These are phyloP conservation scores for Neotoxoptera formosana DNA, from an alignment of 1,140 invertebrate species.

Conservation along the genomic window DNA sequence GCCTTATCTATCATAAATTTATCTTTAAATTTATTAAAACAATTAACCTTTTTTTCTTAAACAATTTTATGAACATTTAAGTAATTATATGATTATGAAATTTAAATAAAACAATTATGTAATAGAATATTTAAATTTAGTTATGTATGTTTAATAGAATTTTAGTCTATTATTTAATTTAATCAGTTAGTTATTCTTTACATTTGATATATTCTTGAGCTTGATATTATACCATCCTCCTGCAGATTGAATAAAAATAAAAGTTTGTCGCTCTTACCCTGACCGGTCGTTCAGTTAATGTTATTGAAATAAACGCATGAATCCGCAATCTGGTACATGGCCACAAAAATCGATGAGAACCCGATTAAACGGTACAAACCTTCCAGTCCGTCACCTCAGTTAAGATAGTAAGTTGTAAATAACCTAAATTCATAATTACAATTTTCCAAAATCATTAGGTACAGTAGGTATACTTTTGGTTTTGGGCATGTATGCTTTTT, in stretches of 20 bases:
- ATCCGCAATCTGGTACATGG: constrained; percentile 56
- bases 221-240: constrained; percentile 50
- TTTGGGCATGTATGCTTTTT: constrained; percentile 44
- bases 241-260: constrained; percentile 52
- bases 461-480: constrained; percentile 43
- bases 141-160: background rate
- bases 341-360: constrained; percentile 58
- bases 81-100: background rate
- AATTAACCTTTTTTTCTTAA: background rate
- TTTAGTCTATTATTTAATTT: background rate
- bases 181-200: constrained; percentile 27
- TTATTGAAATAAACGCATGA: constrained; percentile 57
- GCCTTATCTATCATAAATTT: background rate
- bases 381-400: constrained; percentile 54
- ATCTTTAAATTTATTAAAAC: background rate
- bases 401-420: constrained; percentile 58
- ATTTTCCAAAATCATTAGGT: constrained; percentile 38
- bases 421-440: constrained; percentile 46
- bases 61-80: constrained; percentile 4
- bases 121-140: background rate
- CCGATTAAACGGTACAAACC: constrained; percentile 58
- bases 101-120: background rate
- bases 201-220: constrained; percentile 32
- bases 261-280: constrained; percentile 43
- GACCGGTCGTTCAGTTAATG: constrained; percentile 42